phyloP scores from a whole-genome alignment of 2,888 invertebrate genomes.

The Meloe dianella region DNA sequence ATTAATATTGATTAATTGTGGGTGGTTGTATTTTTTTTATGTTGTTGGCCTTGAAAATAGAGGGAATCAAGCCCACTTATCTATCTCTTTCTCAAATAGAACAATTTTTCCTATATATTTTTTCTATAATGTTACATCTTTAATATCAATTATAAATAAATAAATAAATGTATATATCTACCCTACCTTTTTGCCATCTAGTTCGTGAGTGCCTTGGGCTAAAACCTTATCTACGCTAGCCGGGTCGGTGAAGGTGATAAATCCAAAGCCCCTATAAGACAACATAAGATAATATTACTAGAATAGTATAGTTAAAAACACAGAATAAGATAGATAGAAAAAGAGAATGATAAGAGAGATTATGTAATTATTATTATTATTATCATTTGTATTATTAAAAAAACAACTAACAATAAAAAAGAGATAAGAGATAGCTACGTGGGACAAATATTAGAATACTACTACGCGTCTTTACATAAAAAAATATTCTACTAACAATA shows the following conservation, averaged over 20 bases:
- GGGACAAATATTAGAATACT: conserved; percentile 38
- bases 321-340: conserved; percentile 12
- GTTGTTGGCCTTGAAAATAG: neutral
- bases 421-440: conserved; percentile 45
- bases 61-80: conserved; percentile 22
- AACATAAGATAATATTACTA: conserved; percentile 55
- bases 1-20: neutral
- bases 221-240: conserved; percentile 99
- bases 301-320: conserved; percentile 35
- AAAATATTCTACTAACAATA: neutral
- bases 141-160: conserved; percentile 32
- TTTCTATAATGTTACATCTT: conserved; percentile 13
- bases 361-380: conserved; percentile 9
- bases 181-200: conserved; percentile 99
- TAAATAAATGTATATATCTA: conserved; percentile 37
- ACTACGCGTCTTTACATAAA: conserved; percentile 43
- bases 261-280: conserved; percentile 95
- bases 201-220: conserved; percentile 96
- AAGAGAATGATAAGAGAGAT: conserved; percentile 14
- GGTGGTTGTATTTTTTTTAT: too few relatives aligned
- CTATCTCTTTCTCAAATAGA: conserved; percentile 32
- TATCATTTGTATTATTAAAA: neutral
- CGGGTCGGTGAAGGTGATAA: conserved; percentile 99
- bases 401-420: conserved; percentile 19
- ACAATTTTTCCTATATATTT: neutral